Percentiles rank a stretch among this genome's conserved stretches.
These are phyloP conservation scores for Polypedilum pembai DNA, from an alignment of 1,140 invertebrate genomes.

Conservation along the genomic window DNA sequence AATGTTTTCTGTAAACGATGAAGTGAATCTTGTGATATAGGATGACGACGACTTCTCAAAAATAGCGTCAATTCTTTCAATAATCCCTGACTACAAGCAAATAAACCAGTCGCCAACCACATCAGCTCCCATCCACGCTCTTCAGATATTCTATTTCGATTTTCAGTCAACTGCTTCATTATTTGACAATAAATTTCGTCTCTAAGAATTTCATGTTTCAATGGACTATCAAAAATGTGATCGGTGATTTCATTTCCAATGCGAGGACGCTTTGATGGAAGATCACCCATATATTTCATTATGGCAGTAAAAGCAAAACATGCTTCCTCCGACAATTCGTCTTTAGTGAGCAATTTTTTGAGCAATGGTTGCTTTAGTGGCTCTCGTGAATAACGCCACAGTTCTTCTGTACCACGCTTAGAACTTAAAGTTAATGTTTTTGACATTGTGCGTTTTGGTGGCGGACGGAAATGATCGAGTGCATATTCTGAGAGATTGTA, in stretches of 20 bases:
- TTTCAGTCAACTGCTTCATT: constrained; percentile 98
- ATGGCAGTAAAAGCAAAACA: constrained; percentile 92
- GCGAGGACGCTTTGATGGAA: constrained; percentile 83
- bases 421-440: constrained; percentile 84
- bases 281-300: constrained; percentile 98
- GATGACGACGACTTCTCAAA: constrained; percentile 85
- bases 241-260: constrained; percentile 96
- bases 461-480: constrained; percentile 91
- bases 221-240: constrained; percentile 92
- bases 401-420: constrained; percentile 70
- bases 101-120: constrained; percentile 95
- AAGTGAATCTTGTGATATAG: constrained; percentile 93
- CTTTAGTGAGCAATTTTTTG: constrained; percentile 89
- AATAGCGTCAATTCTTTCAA: constrained; percentile 88
- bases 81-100: constrained; percentile 88
- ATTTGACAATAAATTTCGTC: constrained; percentile 99
- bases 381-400: constrained; percentile 89
- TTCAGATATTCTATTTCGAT: constrained; percentile 86
- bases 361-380: constrained; percentile 91
- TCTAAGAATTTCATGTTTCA: constrained; percentile 94
- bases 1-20: constrained; percentile 93
- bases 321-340: constrained; percentile 90
- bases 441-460: constrained; percentile 88
- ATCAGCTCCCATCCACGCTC: constrained; percentile 97
- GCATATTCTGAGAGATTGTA: constrained; percentile 93